phyloP scores from a whole-genome alignment of 1,140 invertebrate genomes.

The Babylonia areolata region DNA sequence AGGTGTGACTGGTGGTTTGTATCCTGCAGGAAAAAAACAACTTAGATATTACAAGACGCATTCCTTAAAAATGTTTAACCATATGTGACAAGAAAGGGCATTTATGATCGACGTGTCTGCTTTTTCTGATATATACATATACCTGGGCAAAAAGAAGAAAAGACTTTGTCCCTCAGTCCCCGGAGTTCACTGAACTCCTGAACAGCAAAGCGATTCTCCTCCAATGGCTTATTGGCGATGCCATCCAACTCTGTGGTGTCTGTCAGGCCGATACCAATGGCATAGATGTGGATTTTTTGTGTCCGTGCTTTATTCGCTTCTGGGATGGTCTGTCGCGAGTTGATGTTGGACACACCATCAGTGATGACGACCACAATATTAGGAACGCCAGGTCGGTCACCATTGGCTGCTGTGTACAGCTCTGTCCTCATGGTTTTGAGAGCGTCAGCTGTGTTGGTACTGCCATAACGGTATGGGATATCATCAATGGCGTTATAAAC shows the following conservation, averaged over 20 bases:
- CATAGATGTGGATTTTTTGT: slow-evolving; percentile 55
- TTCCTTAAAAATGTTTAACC: neutral
- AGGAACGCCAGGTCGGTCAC: slow-evolving; percentile 55
- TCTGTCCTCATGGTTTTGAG: slow-evolving; percentile 50
- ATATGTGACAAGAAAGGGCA: too few species aligned
- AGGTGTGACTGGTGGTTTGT: neutral
- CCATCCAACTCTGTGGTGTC: slow-evolving; percentile 53
- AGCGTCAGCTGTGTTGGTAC: slow-evolving; percentile 65
- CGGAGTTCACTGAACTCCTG: slow-evolving; percentile 51
- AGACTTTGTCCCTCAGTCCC: slow-evolving; percentile 44
- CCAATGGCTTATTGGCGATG: slow-evolving; percentile 46
- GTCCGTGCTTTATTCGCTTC: slow-evolving; percentile 55
- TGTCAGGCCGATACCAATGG: slow-evolving; percentile 60
- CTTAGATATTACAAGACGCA: neutral
- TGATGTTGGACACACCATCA: slow-evolving; percentile 69
- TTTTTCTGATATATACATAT: too few species aligned
- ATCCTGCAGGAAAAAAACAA: neutral
- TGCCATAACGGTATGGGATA: slow-evolving; percentile 62
- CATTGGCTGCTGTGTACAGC: slow-evolving; percentile 58
- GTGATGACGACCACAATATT: slow-evolving; percentile 63
- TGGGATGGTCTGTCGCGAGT: slow-evolving; percentile 56
- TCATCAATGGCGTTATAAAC: slow-evolving; percentile 55
- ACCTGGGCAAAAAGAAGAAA: slow-evolving; percentile 52
- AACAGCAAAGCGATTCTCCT: slow-evolving; percentile 51
- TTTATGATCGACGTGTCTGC: too few species aligned